Evolutionary conservation across 2,888 invertebrate genomes (phyloP).

Genomic region (Rhagophthalmus giganteus): DNA sequence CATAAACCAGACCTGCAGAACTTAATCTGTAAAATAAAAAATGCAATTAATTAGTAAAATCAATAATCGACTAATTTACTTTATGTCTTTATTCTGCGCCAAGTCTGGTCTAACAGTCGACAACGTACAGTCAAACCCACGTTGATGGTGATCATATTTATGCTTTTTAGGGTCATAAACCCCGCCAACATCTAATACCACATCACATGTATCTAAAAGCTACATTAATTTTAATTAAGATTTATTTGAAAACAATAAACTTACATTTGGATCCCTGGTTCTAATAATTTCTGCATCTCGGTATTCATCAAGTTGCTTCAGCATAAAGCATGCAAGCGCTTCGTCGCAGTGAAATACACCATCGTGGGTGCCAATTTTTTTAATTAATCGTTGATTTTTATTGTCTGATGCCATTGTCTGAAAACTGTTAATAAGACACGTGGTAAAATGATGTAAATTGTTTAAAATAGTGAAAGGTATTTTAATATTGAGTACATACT

Average conservation of each 20-base stretch:
- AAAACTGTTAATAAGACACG: too few species aligned
- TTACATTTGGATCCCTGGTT: constrained; percentile 61
- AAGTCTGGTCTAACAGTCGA: constrained; percentile 66
- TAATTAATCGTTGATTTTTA: constrained; percentile 44
- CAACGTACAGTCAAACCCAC: constrained; percentile 69
- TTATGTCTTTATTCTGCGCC: constrained; percentile 63
- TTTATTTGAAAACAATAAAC: neutral
- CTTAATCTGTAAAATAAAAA: constrained; percentile 71
- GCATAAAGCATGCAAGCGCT: constrained; percentile 90
- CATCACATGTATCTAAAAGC: constrained; percentile 78
- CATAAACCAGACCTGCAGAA: constrained; percentile 92
- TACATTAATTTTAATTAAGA: constrained; percentile 26
- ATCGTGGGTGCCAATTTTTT: constrained; percentile 73
- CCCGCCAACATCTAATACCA: constrained; percentile 94
- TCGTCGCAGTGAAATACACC: constrained; percentile 95
- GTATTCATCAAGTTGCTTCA: constrained; percentile 79
- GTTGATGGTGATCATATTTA: constrained; percentile 95
- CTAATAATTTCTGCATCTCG: constrained; percentile 79
- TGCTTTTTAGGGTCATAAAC: constrained; percentile 75
- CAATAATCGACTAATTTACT: constrained; percentile 45
- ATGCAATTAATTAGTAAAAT: constrained; percentile 2
- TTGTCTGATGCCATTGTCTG: constrained; percentile 48
- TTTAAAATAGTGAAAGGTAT: too few species aligned
- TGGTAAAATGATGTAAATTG: too few species aligned
- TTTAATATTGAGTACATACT: too few species aligned